Conservation (phyloP, 2,113 vertebrate species). For the Microtus oregoni region DNA sequence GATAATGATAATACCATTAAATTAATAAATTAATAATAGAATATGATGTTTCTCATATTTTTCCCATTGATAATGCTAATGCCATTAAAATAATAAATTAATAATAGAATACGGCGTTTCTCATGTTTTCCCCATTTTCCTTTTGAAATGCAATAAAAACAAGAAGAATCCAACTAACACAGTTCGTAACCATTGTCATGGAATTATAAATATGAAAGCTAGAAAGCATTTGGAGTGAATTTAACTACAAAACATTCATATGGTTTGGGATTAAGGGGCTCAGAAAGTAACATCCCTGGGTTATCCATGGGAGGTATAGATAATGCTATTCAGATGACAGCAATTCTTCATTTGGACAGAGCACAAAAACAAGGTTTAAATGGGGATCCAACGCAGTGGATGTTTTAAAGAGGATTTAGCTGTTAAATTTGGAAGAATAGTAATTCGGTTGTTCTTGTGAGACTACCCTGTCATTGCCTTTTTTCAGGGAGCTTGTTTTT, state of each 20-base stretch:
- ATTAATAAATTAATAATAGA: neutral
- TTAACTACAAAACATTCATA: constrained; percentile 35
- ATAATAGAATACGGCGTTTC: neutral
- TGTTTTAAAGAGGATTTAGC: constrained; percentile 68
- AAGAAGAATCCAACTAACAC: constrained; percentile 40
- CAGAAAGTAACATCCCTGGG: constrained; percentile 41
- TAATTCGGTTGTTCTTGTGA: constrained; percentile 37
- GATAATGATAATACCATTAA: neutral
- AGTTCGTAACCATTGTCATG: neutral
- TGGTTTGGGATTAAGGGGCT: constrained; percentile 44
- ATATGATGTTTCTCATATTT: neutral
- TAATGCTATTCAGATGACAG: constrained; percentile 16
- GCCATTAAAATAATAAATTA: neutral
- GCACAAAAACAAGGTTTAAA: constrained; percentile 56
- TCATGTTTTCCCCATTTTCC: neutral
- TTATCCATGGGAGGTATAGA: constrained; percentile 26
- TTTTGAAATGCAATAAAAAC: neutral
- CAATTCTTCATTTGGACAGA: constrained; percentile 66
- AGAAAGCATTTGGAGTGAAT: constrained; percentile 1
- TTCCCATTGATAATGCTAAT: neutral
- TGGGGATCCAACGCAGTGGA: constrained; percentile 41
- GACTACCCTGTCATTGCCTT: constrained; percentile 14
- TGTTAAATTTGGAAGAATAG: constrained; percentile 46
- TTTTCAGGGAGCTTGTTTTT: constrained; percentile 34
- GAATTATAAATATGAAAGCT: constrained; percentile 28